phyloP scores from a whole-genome alignment of 2,888 invertebrate species.

The Lapara coniferarum region DNA sequence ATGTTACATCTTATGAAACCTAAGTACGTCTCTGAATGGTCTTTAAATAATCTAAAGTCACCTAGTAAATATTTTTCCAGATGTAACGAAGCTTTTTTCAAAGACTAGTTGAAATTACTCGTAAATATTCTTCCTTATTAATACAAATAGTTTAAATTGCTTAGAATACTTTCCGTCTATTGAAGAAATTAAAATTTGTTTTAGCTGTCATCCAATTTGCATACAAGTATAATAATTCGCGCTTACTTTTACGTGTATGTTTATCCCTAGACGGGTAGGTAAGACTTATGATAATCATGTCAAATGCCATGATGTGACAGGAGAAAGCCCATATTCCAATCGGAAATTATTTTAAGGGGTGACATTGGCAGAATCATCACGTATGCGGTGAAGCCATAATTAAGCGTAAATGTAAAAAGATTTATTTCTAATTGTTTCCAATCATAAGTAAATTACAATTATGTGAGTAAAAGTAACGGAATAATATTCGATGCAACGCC shows the following conservation, averaged over 20 bases:
- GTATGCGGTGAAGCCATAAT: too few relatives aligned
- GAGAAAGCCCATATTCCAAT: too few relatives aligned
- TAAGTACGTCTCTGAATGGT: background rate
- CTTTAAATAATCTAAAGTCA: background rate
- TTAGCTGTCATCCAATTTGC: too few relatives aligned
- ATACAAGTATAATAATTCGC: too few relatives aligned
- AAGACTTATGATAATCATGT: too few relatives aligned
- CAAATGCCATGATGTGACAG: too few relatives aligned
- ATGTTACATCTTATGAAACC: background rate
- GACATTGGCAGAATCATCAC: too few relatives aligned
- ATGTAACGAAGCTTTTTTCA: conserved; percentile 8
- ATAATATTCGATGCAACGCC: background rate
- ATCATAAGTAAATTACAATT: background rate
- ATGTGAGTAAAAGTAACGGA: background rate
- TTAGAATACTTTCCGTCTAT: background rate
- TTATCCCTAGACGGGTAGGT: too few relatives aligned
- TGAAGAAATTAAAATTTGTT: background rate
- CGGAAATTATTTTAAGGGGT: too few relatives aligned
- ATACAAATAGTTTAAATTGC: background rate
- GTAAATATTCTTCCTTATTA: background rate
- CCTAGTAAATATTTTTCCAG: conserved; percentile 6
- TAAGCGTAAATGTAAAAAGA: too few relatives aligned
- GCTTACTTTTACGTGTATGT: too few relatives aligned
- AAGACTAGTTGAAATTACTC: background rate
- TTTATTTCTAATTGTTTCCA: too few relatives aligned